phyloP scores from a whole-genome alignment of 1,140 invertebrate genomes.

The Tribolium madens region DNA sequence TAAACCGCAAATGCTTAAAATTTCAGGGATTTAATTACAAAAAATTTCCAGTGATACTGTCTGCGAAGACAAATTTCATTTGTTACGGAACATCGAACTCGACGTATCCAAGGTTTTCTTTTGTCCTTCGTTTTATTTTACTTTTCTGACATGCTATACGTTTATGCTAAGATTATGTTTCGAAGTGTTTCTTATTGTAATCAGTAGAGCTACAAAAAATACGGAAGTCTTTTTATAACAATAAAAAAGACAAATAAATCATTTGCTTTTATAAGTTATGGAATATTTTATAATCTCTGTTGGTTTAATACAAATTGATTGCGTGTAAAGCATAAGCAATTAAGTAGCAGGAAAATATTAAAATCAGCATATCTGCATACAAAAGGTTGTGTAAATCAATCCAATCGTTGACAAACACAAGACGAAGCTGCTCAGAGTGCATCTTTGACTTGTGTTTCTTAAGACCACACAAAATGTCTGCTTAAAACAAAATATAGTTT shows the following conservation, averaged over 20 bases:
- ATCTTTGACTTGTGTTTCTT: background rate
- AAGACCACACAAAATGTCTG: no score
- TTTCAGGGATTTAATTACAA: background rate
- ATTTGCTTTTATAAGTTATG: no score
- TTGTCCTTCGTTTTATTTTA: slow-evolving; percentile 39
- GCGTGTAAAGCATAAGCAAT: background rate
- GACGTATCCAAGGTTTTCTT: slow-evolving; percentile 42
- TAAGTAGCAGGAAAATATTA: background rate
- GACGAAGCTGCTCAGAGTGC: background rate
- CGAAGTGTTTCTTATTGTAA: background rate
- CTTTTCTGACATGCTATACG: slow-evolving; percentile 29
- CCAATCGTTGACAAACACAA: background rate
- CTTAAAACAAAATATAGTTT: no score
- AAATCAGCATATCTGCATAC: background rate
- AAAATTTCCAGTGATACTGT: background rate
- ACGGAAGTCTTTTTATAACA: no score
- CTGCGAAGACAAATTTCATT: slow-evolving; percentile 18
- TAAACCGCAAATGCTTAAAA: background rate
- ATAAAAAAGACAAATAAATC: no score
- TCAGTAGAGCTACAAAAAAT: background rate
- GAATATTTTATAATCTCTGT: background rate
- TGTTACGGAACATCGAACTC: slow-evolving; percentile 41
- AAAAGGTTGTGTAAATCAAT: background rate
- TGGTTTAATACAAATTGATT: background rate
- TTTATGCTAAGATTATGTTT: background rate